Percentiles rank a stretch among this genome's conserved stretches.
These are phyloP conservation scores for Hydrophis major DNA, from an alignment of 2,797 vertebrate genomes.

Conservation along the genomic window DNA sequence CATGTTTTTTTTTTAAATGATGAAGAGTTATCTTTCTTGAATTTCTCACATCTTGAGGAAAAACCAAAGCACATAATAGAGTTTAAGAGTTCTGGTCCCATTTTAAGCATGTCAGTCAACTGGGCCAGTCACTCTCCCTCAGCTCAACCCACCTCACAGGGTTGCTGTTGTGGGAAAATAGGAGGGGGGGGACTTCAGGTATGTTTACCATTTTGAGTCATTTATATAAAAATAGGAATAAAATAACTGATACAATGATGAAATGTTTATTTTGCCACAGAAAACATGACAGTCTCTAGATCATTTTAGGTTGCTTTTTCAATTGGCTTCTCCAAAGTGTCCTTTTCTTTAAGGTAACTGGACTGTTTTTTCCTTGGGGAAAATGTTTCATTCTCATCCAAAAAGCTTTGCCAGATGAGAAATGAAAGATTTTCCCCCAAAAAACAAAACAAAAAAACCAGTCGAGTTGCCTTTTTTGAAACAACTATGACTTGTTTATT, in stretches of 20 bases:
- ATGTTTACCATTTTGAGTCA: neutral
- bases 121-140: neutral
- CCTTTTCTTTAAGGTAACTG: neutral
- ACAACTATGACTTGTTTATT: neutral
- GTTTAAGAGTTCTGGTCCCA: neutral
- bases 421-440: neutral
- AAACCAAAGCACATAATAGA: neutral
- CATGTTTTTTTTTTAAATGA: neutral
- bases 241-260: neutral
- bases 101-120: neutral
- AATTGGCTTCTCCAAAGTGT: neutral
- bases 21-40: neutral
- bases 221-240: neutral
- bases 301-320: neutral
- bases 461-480: neutral
- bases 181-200: neutral
- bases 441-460: no score
- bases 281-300: neutral
- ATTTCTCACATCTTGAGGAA: neutral
- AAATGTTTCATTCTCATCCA: neutral
- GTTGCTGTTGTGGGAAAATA: neutral
- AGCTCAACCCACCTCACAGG: neutral
- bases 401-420: neutral
- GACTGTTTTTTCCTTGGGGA: neutral
- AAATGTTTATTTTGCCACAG: neutral